Evolutionary conservation across 2,113 vertebrate species (phyloP).

Genomic region (Poeciliopsis turrubarensis): DNA sequence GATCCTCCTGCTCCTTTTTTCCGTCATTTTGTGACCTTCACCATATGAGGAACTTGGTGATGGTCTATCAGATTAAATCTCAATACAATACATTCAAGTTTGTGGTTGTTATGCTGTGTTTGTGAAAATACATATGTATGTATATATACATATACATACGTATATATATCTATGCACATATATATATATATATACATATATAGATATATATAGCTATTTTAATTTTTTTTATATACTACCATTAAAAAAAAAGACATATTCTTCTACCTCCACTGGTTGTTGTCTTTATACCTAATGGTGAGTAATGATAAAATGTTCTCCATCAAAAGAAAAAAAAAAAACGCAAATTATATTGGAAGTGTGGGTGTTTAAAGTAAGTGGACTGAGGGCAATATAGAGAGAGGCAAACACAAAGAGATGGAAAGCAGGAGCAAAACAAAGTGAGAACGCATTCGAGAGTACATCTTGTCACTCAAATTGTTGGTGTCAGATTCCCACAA

Average conservation of each 20-base stretch:
- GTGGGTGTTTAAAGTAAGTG: conserved; percentile 52
- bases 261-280: conserved; percentile 27
- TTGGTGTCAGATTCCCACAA: conserved; percentile 46
- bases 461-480: conserved; percentile 60
- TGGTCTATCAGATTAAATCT: too few species aligned
- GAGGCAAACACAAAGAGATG: conserved; percentile 33
- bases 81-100: not conserved
- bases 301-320: conserved; percentile 59
- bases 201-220: too few species aligned
- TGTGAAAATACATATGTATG: too few species aligned
- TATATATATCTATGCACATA: too few species aligned
- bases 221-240: too few species aligned
- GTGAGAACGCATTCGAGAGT: conserved; percentile 62
- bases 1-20: too few species aligned
- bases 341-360: conserved; percentile 55
- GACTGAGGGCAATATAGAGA: conserved; percentile 51
- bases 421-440: conserved; percentile 53
- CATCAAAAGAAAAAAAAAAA: conserved; percentile 54
- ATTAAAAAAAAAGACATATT: too few species aligned
- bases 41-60: too few species aligned
- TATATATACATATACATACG: too few species aligned
- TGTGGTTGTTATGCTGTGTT: not conserved
- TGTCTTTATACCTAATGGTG: conserved; percentile 62
- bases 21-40: too few species aligned
- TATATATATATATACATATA: too few species aligned